phyloP scores from a whole-genome alignment of 2,113 vertebrate genomes.

The Colaptes auratus region DNA sequence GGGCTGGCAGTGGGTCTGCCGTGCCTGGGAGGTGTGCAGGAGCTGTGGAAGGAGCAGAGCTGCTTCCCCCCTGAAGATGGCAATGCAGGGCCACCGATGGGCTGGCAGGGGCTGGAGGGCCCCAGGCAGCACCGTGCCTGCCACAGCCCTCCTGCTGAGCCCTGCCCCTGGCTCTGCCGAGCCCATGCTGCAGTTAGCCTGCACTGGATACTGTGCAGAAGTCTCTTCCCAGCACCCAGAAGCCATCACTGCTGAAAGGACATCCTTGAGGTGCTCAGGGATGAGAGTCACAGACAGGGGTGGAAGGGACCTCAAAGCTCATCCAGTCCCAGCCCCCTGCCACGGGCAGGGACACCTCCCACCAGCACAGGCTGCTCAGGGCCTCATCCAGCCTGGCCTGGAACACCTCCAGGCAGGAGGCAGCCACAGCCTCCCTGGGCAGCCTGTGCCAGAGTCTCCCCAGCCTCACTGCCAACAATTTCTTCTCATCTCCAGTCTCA shows the following conservation, averaged over 20 bases:
- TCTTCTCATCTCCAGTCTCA: too few relatives aligned
- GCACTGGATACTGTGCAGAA: not conserved
- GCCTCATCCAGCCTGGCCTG: too few relatives aligned
- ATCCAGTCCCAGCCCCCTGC: too few relatives aligned
- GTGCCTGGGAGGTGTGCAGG: not conserved
- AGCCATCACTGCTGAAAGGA: not conserved
- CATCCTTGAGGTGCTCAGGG: too few relatives aligned
- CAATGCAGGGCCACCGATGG: not conserved
- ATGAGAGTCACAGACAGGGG: not conserved
- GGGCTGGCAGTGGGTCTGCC: accelerated
- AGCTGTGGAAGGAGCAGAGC: not conserved
- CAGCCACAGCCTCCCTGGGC: too few relatives aligned
- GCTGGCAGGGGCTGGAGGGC: not conserved
- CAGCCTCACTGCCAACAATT: too few relatives aligned
- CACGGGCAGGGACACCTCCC: too few relatives aligned
- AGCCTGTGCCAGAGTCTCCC: too few relatives aligned
- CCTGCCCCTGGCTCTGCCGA: not conserved
- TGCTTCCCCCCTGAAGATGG: slow-evolving; percentile 54
- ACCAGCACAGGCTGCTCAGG: too few relatives aligned
- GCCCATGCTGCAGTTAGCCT: not conserved
- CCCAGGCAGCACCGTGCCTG: not conserved
- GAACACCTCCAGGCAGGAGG: too few relatives aligned
- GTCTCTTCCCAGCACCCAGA: not conserved
- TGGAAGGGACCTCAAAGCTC: too few relatives aligned
- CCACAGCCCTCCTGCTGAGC: not conserved